Percentiles rank a stretch among this genome's conserved stretches.
Evolutionary conservation across 2,113 vertebrate species (phyloP).

Genomic region (Leptosomus discolor): DNA sequence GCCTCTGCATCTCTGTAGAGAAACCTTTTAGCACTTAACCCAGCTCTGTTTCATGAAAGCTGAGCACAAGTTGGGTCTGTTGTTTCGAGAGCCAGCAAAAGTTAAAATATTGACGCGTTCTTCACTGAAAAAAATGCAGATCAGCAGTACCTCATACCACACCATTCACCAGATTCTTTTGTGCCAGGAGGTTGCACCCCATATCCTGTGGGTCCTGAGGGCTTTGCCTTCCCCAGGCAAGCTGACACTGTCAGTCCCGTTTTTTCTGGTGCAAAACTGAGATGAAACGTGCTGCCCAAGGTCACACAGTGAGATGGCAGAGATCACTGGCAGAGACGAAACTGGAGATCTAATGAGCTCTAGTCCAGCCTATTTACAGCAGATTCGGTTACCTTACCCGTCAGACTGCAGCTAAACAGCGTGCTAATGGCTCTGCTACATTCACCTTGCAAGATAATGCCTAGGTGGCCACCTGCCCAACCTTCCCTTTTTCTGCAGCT

Average conservation of each 20-base stretch:
- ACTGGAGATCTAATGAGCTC: slow-evolving; percentile 8
- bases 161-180: not conserved
- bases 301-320: not conserved
- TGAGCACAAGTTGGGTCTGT: not conserved
- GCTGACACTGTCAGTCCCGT: not conserved
- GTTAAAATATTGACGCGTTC: not conserved
- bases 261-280: not conserved
- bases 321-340: not conserved
- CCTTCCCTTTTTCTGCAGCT: not conserved
- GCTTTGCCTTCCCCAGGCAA: not conserved
- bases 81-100: not conserved
- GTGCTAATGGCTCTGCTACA: slow-evolving; percentile 33
- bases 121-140: not conserved
- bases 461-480: not conserved
- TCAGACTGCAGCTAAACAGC: not conserved
- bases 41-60: not conserved
- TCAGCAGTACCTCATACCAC: not conserved
- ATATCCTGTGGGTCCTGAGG: not conserved
- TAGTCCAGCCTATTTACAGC: not conserved
- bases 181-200: not conserved
- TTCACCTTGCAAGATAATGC: not conserved
- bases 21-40: not conserved
- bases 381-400: not conserved
- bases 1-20: not conserved
- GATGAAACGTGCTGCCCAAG: not conserved